Base-by-base conservation (phyloP, 2,113 vertebrate species). In the Lipophrys pholis region DNA sequence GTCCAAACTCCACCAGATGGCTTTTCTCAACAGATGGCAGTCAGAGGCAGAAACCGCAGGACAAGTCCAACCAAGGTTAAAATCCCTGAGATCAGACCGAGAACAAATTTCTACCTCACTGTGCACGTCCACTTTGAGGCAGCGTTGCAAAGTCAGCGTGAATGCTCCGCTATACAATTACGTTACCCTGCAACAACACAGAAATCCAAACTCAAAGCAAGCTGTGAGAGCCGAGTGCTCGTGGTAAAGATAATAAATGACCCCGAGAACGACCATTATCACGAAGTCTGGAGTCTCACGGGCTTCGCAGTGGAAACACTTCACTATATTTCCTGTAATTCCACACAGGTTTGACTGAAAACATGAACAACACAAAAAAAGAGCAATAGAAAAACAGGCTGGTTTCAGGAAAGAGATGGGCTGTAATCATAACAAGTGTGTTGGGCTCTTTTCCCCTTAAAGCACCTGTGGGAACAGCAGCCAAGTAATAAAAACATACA, bases 381-480 rank as follows among this genome's bases (percentile, higher is more conserved):
- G 21, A 69, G 71, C 21, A 4, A 67, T 45, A 49, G 21, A 69
- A 74, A 50, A 65, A 41, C 52, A n/a, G 43, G 40, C 58, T 58
- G 21, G 56, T 78, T 83, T 88, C 73, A 77, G 78, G 70, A 30
- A 71, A 74, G 67, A 62, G 52, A n/a, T 8, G 30, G 35, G 35
- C 14, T n/a, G 40, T 57, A 80, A 73, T 83, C 84, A 90, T 72
- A 91, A 89, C 85, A 87, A 85, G 69, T 50, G n/a, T 55, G 74
- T 21, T 43, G 50, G 63, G 46, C 50, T 80, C 58, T 61, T 70
- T 69, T 71, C 56, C 59, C 41, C 45, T 45, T 51, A 42, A 82
- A 86, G 87, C 86, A 89, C 89, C 83, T 83, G 85, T 80, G 84
- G 87, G 87, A 88, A 69, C 69, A 72, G 71, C 74, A 78, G 87